phyloP scores from a whole-genome alignment of 2,113 vertebrate species.

The Haplochromis burtoni region DNA sequence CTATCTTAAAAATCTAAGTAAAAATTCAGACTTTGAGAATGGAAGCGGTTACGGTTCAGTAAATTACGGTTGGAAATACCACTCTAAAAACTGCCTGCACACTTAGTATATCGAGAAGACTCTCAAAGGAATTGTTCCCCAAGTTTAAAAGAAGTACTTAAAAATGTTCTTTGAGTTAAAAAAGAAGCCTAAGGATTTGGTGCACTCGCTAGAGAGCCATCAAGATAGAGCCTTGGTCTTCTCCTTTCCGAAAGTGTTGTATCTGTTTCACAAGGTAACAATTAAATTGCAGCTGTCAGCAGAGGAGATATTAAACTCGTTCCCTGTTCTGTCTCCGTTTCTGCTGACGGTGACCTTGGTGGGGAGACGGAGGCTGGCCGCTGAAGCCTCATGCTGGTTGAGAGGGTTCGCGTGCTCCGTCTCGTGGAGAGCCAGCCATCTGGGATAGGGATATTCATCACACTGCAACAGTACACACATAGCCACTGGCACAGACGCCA shows the following conservation, averaged over 20 bases:
- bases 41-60: background rate
- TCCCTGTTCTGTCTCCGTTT: constrained; percentile 14
- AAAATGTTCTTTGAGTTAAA: background rate
- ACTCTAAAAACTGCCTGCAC: background rate
- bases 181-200: background rate
- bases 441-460: constrained; percentile 60
- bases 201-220: constrained; percentile 18
- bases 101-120: background rate
- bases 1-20: background rate
- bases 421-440: constrained; percentile 58
- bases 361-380: constrained; percentile 20
- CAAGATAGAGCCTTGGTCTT: constrained; percentile 22
- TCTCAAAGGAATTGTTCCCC: background rate
- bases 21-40: background rate
- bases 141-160: background rate
- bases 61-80: background rate
- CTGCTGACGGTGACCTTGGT: constrained; percentile 59
- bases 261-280: constrained; percentile 53
- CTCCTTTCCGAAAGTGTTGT: constrained; percentile 7
- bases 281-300: constrained; percentile 63
- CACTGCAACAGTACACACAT: constrained; percentile 15
- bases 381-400: constrained; percentile 29
- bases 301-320: constrained; percentile 47
- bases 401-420: constrained; percentile 20
- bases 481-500: constrained; percentile 33